A percentile compares a stretch with the other conserved stretches of the same genome.
These are phyloP conservation scores for Carollia perspicillata DNA, from an alignment of 2,113 vertebrate genomes.

Conservation along the genomic window DNA sequence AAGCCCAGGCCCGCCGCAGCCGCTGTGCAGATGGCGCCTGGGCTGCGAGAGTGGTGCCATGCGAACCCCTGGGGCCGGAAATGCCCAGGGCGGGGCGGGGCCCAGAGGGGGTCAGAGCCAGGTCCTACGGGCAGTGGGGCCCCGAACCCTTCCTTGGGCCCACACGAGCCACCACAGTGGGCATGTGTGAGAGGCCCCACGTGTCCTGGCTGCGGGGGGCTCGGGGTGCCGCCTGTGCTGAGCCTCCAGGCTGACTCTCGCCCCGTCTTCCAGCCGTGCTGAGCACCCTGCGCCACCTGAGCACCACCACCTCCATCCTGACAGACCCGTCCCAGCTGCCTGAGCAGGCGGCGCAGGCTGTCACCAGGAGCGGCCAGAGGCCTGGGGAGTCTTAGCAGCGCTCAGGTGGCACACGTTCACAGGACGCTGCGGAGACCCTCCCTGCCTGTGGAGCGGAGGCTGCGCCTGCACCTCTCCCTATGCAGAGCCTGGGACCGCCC, in stretches of 20 bases:
- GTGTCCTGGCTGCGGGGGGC: neutral
- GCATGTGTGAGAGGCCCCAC: rapidly evolving
- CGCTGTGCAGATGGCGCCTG: rapidly evolving
- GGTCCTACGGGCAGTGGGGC: neutral
- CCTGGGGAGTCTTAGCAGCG: slow-evolving; percentile 79
- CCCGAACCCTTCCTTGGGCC: neutral
- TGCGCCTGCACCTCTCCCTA: neutral
- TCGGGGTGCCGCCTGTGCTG: rapidly evolving
- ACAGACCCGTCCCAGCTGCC: slow-evolving; percentile 88
- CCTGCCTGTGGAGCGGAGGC: neutral
- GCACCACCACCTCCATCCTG: slow-evolving; percentile 92
- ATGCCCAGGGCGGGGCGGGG: rapidly evolving
- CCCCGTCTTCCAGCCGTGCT: slow-evolving; percentile 87
- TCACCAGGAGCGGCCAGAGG: slow-evolving; percentile 69
- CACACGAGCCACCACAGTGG: rapidly evolving
- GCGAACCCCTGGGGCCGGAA: neutral
- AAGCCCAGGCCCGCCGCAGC: neutral
- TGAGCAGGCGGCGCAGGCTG: slow-evolving; percentile 89
- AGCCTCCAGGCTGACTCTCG: neutral
- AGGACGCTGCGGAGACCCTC: slow-evolving; percentile 10
- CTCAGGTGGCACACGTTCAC: slow-evolving; percentile 32
- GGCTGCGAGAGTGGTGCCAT: neutral
- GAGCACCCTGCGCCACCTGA: slow-evolving; percentile 90
- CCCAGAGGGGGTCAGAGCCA: rapidly evolving
- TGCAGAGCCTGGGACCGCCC: neutral